Percentiles rank a stretch among this genome's conserved stretches.
phyloP scores from a whole-genome alignment of 2,113 vertebrate genomes.

The Leptobrachium leishanense region DNA sequence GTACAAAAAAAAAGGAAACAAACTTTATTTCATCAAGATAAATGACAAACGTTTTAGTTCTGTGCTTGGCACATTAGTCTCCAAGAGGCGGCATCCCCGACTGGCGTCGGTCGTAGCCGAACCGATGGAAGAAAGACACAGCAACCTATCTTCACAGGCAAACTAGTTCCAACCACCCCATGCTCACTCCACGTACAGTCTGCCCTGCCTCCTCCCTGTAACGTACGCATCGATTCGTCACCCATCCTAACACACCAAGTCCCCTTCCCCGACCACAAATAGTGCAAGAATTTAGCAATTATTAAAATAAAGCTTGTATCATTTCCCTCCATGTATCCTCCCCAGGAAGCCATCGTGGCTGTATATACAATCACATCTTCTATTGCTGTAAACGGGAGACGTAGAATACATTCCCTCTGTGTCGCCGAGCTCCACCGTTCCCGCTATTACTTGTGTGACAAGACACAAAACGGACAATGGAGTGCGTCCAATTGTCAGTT shows the following conservation, averaged over 20 bases:
- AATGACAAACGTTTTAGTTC: constrained; percentile 32
- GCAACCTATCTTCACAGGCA: background rate
- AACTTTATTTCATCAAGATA: constrained; percentile 33
- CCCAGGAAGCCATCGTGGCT: background rate
- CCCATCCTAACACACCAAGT: too few species aligned
- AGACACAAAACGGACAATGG: too few species aligned
- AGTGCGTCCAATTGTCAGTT: too few species aligned
- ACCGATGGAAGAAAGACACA: constrained; percentile 28
- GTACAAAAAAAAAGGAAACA: background rate
- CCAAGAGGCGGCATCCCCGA: constrained; percentile 35
- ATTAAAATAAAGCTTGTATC: constrained; percentile 27
- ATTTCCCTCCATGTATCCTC: background rate
- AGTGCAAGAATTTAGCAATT: constrained; percentile 29
- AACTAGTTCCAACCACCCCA: background rate
- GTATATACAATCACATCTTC: background rate
- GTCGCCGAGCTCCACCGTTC: too few species aligned
- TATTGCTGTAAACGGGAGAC: background rate
- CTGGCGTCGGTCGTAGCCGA: constrained; percentile 12
- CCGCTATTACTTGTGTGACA: too few species aligned
- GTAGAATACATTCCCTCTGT: background rate
- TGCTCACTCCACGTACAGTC: background rate
- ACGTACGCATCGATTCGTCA: background rate
- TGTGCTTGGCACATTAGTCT: constrained; percentile 37
- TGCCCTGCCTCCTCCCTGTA: background rate
- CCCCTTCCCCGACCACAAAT: constrained; percentile 10